phyloP scores from a whole-genome alignment of 2,888 invertebrate genomes.

The Melolontha melolontha region DNA sequence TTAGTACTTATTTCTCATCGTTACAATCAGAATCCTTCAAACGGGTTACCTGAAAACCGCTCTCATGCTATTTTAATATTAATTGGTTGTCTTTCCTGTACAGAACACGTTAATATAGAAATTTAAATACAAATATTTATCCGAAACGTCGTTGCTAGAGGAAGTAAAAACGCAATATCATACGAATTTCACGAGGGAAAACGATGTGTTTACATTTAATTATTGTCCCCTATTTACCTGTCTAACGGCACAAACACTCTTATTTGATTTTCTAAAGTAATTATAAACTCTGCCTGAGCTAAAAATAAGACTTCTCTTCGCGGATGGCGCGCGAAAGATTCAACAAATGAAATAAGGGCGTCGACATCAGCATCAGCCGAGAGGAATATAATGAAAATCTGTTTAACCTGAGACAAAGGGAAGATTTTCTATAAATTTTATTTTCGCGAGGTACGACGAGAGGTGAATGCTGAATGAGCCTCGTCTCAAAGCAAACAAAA shows the following conservation, averaged over 20 bases:
- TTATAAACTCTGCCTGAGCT: conserved; percentile 31
- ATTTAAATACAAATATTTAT: no score
- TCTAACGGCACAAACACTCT: conserved; percentile 11
- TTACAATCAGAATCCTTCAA: no score
- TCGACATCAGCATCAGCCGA: not conserved
- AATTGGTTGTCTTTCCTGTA: no score
- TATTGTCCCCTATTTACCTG: conserved; percentile 35
- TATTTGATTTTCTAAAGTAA: conserved; percentile 36
- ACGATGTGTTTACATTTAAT: conserved; percentile 33
- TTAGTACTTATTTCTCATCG: no score
- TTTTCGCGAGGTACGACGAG: not conserved
- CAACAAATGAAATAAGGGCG: not conserved
- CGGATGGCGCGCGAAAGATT: not conserved
- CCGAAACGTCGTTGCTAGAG: no score
- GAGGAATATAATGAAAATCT: conserved; percentile 17
- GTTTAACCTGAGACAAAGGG: conserved; percentile 10
- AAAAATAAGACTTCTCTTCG: conserved; percentile 6
- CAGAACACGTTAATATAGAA: no score
- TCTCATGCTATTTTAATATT: no score
- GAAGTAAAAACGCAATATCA: no score
- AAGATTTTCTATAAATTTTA: conserved; percentile 2
- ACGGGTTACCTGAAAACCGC: no score
- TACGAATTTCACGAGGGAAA: not conserved
- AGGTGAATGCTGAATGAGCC: no score
- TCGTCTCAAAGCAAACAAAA: no score